phyloP scores from a whole-genome alignment of 2,113 vertebrate genomes.

The Grantiella picta region DNA sequence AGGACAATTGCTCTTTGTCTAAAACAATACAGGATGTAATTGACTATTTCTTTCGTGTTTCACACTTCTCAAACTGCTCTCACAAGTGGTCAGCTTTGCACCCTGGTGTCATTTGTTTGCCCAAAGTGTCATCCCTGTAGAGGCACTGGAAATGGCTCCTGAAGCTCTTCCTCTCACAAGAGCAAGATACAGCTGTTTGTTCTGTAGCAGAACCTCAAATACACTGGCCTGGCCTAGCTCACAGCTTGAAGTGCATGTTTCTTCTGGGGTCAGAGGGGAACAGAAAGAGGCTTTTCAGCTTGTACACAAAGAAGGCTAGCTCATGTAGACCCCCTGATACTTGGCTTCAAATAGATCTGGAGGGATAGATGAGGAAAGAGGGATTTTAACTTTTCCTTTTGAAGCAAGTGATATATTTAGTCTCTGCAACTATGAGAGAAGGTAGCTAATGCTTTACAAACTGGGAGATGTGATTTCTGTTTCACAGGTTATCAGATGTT shows the following conservation, averaged over 20 bases:
- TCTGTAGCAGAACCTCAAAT: conserved; percentile 98
- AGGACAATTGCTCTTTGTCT: neutral
- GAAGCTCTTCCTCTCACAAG: neutral
- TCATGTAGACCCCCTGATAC: neutral
- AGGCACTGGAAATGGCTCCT: neutral
- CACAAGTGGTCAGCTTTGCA: conserved; percentile 41
- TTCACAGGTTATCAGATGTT: conserved; percentile 65
- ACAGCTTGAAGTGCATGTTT: conserved; percentile 93
- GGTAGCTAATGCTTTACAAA: conserved; percentile 61
- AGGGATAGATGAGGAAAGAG: neutral
- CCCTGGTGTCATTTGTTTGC: neutral
- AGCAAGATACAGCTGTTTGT: neutral
- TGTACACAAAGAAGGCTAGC: conserved; percentile 19
- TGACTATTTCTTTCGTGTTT: neutral
- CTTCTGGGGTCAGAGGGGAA: conserved; percentile 61
- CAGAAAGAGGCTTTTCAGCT: conserved; percentile 42
- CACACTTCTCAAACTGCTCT: neutral
- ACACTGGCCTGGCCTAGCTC: conserved; percentile 88
- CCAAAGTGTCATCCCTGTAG: neutral
- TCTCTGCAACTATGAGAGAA: conserved; percentile 35
- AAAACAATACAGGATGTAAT: neutral
- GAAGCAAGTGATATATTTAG: conserved; percentile 45
- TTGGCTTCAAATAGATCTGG: neutral
- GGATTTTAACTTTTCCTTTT: conserved; percentile 21
- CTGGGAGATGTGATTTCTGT: conserved; percentile 61